Evolutionary conservation across 2,797 vertebrate species (phyloP).

Genomic region (Enteromius viviparus): DNA sequence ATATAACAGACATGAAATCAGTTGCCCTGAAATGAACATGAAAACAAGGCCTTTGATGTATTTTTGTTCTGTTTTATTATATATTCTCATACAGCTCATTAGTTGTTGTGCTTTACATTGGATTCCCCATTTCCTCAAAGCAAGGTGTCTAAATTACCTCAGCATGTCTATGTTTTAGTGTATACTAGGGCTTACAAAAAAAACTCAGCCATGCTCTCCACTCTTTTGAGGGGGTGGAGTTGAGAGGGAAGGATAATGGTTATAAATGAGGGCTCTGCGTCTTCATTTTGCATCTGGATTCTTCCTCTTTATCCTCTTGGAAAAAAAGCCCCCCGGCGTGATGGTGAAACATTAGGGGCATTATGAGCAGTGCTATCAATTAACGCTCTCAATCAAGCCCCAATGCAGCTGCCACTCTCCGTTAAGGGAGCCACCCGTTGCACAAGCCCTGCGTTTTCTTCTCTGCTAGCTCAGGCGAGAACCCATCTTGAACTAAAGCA

Average conservation of each 20-base stretch:
- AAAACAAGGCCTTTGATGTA: background rate
- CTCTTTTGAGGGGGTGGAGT: conserved; percentile 17
- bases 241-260: conserved; percentile 45
- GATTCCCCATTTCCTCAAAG: background rate
- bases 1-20: background rate
- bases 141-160: background rate
- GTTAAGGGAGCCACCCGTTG: conserved; percentile 20
- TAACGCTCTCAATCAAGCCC: conserved; percentile 51
- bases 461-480: background rate
- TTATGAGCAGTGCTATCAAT: conserved; percentile 54
- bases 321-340: conserved; percentile 33
- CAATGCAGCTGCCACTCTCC: conserved; percentile 38
- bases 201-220: background rate
- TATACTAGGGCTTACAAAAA: background rate
- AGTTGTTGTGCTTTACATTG: background rate
- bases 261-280: conserved; percentile 46
- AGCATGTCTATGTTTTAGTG: background rate
- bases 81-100: conserved; percentile 6
- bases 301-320: conserved; percentile 28
- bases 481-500: conserved; percentile 38
- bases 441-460: background rate
- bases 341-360: conserved; percentile 51
- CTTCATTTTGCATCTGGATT: conserved; percentile 43
- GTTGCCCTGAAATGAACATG: background rate
- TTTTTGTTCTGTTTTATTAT: background rate